phyloP scores from a whole-genome alignment of 2,113 vertebrate genomes.

The Lophura nycthemera region DNA sequence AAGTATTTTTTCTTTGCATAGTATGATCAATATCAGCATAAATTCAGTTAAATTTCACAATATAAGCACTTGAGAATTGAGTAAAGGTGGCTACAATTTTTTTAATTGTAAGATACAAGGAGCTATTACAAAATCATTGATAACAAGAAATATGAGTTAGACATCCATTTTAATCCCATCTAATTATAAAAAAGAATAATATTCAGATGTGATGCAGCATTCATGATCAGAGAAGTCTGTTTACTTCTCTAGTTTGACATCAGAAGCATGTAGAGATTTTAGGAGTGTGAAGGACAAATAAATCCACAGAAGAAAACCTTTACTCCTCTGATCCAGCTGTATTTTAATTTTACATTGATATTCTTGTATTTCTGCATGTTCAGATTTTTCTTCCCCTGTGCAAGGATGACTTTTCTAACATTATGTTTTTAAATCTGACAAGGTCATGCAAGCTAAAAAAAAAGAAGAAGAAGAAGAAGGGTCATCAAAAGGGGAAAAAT shows the following conservation, averaged over 20 bases:
- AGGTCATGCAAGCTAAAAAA: conserved; percentile 78
- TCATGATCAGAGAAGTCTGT: neutral
- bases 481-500: conserved; percentile 86
- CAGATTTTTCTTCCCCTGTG: conserved; percentile 24
- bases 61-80: neutral
- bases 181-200: neutral
- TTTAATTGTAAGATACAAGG: neutral
- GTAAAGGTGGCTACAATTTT: neutral
- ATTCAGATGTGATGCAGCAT: neutral
- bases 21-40: neutral
- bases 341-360: conserved; percentile 52
- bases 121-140: neutral
- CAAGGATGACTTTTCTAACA: conserved; percentile 77
- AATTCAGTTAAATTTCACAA: neutral
- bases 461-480: conserved; percentile 74
- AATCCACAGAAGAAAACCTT: conserved; percentile 34
- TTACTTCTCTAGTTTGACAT: neutral
- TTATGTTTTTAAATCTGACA: conserved; percentile 84
- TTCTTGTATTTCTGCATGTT: conserved; percentile 40
- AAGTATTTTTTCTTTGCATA: neutral
- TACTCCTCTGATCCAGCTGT: conserved; percentile 19
- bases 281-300: conserved; percentile 34
- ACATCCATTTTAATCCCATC: neutral
- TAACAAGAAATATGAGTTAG: neutral
- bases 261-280: conserved; percentile 5